Conservation (phyloP, 2,888 invertebrate species). For the Pasiphila rectangulata region DNA sequence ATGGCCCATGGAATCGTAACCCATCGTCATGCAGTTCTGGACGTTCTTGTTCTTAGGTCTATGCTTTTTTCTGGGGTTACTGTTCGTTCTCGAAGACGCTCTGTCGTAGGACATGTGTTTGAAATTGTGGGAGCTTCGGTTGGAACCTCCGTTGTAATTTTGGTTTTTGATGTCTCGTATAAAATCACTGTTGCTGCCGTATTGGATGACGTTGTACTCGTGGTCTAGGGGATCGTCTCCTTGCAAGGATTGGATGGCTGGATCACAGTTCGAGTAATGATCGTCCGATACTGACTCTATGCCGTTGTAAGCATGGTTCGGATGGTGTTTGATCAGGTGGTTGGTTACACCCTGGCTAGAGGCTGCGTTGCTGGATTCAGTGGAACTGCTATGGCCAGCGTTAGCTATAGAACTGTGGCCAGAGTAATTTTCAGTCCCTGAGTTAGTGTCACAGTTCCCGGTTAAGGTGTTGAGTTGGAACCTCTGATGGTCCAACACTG, state of each 20-base stretch:
- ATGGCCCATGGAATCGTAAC: slow-evolving; percentile 78
- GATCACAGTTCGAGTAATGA: slow-evolving; percentile 78
- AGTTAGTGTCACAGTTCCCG: slow-evolving; percentile 81
- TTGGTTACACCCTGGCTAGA: slow-evolving; percentile 77
- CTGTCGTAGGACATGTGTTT: slow-evolving; percentile 78
- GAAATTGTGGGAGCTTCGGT: slow-evolving; percentile 75
- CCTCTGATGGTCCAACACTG: slow-evolving; percentile 68
- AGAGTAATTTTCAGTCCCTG: slow-evolving; percentile 83
- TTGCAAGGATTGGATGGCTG: slow-evolving; percentile 73
- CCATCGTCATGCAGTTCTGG: slow-evolving; percentile 82
- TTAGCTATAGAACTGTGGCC: slow-evolving; percentile 82
- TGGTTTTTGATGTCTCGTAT: slow-evolving; percentile 77
- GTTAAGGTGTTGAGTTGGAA: slow-evolving; percentile 79
- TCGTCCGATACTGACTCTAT: slow-evolving; percentile 77
- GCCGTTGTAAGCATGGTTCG: slow-evolving; percentile 70
- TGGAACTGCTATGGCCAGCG: slow-evolving; percentile 77
- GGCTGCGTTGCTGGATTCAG: slow-evolving; percentile 76
- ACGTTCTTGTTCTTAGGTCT: slow-evolving; percentile 74
- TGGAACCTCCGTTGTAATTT: slow-evolving; percentile 77
- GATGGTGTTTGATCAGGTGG: slow-evolving; percentile 76
- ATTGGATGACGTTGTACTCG: slow-evolving; percentile 78
- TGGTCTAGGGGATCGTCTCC: slow-evolving; percentile 75
- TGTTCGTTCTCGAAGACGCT: slow-evolving; percentile 75
- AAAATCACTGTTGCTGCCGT: slow-evolving; percentile 75
- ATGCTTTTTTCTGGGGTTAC: slow-evolving; percentile 76